Evolutionary conservation across 1,140 invertebrate genomes (phyloP), one percentile per base, ranked within the genome.

Genomic region (Drosophila arawakana): DNA sequence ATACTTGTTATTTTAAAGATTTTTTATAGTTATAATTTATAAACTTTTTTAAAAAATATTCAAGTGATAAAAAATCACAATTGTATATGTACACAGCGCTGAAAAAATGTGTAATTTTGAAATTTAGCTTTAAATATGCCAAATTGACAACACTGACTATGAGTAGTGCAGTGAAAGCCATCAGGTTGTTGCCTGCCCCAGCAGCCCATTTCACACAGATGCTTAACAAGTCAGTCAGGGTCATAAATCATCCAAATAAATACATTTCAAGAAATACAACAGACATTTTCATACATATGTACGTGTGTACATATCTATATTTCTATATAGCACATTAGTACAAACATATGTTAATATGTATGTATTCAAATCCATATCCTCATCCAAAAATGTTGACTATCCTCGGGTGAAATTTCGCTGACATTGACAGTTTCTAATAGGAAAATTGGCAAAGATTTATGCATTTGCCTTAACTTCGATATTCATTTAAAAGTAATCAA

Each of bases 401-500:
- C 73, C 76, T 77, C 65, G 66, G 84, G 80, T 75, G 80, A 89
- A 89, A 89, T 62, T 30, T 62, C 70, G 59, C 67, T 74, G 77
- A 73, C 80, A 84, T 89, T 89, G 84, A 88, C 84, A 88, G 77
- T 84, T 88, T 88, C 80, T 84, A 89, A 88, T 88, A 78, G 44
- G 84, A 83, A 88, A 88, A 75, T 83, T 72, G 74, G 34, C 47
- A 78, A 66, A 80, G 84, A 88, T 88, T 89, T 88, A 89, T 89
- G 80, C 59, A 8, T 11, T 30, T 41, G 15, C 50, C 71, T 39
- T 50, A 15, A 79, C 78, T 88, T 84, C 68, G 71, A 74, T 69
- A 78, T 78, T 80, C 74, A 88, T 89, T 88, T 78, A 80, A 88
- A 88, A 84, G 74, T 81, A 88, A 88, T 88, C 84, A 89, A 88